Evolutionary conservation across 2,113 vertebrate genomes (phyloP).

Genomic region (Microtus oregoni): DNA sequence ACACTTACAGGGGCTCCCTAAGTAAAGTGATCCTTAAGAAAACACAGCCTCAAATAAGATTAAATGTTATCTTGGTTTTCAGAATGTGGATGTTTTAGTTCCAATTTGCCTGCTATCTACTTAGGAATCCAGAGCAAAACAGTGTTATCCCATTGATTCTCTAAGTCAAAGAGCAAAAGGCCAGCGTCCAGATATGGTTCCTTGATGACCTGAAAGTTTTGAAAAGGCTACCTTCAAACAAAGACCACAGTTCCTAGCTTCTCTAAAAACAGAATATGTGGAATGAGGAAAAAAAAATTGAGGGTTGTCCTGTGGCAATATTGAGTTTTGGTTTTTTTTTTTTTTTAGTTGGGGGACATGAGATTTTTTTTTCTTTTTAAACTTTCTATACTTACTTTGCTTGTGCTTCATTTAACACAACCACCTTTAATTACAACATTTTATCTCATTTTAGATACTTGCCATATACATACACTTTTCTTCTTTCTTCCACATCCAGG

Average conservation of each 20-base stretch:
- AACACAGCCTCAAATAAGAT: conserved; percentile 73
- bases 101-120: conserved; percentile 74
- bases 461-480: conserved; percentile 4
- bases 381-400: conserved; percentile 20
- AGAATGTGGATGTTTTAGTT: conserved; percentile 79
- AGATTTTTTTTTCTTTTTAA: neutral
- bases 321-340: too few species aligned
- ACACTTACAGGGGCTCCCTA: conserved; percentile 80
- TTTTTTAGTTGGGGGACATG: too few species aligned
- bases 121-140: conserved; percentile 78
- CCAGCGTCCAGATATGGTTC: rapidly evolving
- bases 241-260: neutral
- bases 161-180: conserved; percentile 20
- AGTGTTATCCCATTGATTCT: too few species aligned
- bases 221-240: neutral
- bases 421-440: conserved; percentile 32
- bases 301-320: neutral
- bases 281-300: neutral
- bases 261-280: neutral
- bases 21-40: conserved; percentile 81
- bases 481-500: conserved; percentile 38
- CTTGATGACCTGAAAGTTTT: neutral
- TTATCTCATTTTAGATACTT: conserved; percentile 18
- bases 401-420: conserved; percentile 51
- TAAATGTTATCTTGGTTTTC: conserved; percentile 77